phyloP scores from a whole-genome alignment of 2,797 vertebrate species.

The Oophaga sylvatica region DNA sequence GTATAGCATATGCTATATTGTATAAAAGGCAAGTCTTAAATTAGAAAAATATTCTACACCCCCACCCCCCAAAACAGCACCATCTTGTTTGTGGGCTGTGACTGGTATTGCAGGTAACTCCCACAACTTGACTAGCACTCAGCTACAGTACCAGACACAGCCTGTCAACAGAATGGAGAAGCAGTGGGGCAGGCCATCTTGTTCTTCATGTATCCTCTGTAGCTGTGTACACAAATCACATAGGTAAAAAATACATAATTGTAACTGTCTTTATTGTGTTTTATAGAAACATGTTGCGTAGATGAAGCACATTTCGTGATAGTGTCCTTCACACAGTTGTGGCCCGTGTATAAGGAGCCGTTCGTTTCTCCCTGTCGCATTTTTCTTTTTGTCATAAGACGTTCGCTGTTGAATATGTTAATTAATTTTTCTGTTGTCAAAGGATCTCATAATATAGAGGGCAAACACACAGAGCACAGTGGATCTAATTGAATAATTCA shows the following conservation, averaged over 20 bases:
- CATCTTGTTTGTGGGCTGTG: not conserved
- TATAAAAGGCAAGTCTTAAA: not conserved
- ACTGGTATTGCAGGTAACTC: not conserved
- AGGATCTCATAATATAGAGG: not conserved
- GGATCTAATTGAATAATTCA: not conserved
- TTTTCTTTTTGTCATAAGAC: not conserved
- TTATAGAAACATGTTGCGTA: no score
- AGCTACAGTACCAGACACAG: not conserved
- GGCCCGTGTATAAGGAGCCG: not conserved
- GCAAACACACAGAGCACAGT: not conserved
- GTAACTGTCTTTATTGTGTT: not conserved
- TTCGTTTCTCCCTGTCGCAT: no score
- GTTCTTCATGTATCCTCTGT: not conserved
- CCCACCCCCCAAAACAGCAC: not conserved
- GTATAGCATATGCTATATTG: not conserved
- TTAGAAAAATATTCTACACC: not conserved
- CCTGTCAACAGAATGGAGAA: not conserved
- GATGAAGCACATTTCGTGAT: no score
- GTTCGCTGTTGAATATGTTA: not conserved
- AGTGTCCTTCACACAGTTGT: not conserved
- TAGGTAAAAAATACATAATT: not conserved
- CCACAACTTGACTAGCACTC: not conserved
- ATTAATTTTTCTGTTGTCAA: constrained; percentile 22
- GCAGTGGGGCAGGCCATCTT: not conserved
- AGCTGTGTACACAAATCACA: not conserved